Conservation (phyloP, 2,797 vertebrate species). For the Thamnophis elegans region DNA sequence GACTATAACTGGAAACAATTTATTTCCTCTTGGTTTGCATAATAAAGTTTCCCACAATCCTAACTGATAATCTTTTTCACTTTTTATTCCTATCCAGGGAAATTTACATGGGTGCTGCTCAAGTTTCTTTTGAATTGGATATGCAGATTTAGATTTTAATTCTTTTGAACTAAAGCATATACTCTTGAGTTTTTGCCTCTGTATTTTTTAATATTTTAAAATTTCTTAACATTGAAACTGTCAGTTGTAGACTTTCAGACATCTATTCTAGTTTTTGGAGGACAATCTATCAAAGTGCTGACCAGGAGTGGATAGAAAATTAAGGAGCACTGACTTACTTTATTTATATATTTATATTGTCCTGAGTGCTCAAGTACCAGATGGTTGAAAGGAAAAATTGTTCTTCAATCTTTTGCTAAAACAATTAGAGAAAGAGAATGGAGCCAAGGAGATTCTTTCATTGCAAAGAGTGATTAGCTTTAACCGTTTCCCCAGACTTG, state of each 20-base stretch:
- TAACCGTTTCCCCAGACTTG: not conserved
- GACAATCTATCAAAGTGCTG: too few relatives aligned
- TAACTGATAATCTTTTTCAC: not conserved
- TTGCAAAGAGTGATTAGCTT: not conserved
- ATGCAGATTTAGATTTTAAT: not conserved
- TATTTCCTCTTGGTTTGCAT: not conserved
- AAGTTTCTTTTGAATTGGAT: not conserved
- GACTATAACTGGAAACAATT: not conserved
- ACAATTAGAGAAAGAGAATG: not conserved
- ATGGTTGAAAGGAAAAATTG: not conserved
- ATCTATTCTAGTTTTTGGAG: not conserved
- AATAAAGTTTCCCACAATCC: not conserved
- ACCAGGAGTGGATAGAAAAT: too few relatives aligned
- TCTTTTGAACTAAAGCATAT: not conserved
- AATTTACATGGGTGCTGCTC: not conserved
- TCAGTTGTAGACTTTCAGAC: not conserved
- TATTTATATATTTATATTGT: not conserved
- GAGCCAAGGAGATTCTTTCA: not conserved
- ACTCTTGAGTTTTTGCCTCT: too few relatives aligned
- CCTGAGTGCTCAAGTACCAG: not conserved
- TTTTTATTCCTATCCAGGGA: not conserved
- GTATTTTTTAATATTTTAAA: not conserved
- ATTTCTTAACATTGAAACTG: not conserved
- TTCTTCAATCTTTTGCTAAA: not conserved
- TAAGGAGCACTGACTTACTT: too few relatives aligned